Conservation (phyloP, 2,113 vertebrate species). For the Lamprologus ornatipinnis region DNA sequence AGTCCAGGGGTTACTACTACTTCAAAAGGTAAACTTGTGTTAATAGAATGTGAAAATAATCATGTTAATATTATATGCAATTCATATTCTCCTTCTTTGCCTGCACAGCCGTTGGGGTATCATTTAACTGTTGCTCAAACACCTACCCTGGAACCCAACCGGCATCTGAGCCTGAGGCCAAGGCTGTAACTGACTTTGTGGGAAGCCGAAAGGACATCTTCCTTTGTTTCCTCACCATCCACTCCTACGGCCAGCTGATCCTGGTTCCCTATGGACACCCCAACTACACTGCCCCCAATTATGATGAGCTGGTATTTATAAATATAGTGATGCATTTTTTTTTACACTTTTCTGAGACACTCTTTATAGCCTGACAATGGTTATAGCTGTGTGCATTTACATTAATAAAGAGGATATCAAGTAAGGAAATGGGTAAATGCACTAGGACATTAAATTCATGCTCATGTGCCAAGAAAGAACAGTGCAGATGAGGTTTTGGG, state of each 20-base stretch:
- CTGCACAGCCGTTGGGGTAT: slow-evolving; percentile 72
- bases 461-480: neutral
- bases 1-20: neutral
- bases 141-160: slow-evolving; percentile 67
- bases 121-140: slow-evolving; percentile 65
- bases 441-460: neutral
- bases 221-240: slow-evolving; percentile 82
- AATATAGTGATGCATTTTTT: neutral
- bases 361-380: neutral
- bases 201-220: slow-evolving; percentile 59
- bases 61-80: neutral
- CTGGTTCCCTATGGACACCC: slow-evolving; percentile 80
- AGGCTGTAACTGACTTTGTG: slow-evolving; percentile 70
- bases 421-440: neutral
- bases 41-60: neutral
- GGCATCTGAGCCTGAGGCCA: slow-evolving; percentile 76
- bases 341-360: neutral
- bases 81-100: neutral
- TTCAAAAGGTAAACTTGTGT: neutral
- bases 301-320: slow-evolving; percentile 75
- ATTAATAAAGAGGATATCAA: neutral
- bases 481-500: neutral
- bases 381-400: neutral
- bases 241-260: slow-evolving; percentile 81
- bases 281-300: slow-evolving; percentile 70